Base-by-base conservation (phyloP, 2,113 vertebrate species). In the Naja naja region DNA sequence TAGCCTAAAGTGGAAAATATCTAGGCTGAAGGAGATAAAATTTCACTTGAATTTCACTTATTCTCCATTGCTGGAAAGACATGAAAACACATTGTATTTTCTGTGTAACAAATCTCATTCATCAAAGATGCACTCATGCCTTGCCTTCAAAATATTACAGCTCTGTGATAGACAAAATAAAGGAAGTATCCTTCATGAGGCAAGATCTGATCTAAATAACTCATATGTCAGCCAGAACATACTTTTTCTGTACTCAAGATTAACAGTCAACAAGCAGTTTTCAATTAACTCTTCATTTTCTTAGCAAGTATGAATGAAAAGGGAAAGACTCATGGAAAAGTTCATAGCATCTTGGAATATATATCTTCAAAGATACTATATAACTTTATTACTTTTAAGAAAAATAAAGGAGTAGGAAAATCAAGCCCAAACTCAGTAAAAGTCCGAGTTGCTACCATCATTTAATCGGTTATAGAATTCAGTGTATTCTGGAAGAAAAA, bases 1-100 rank as follows among this genome's bases (percentile, higher is more conserved):
- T 91, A 94, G 95, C 93, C 96, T 93, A 95, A 95, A 90, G 96
- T 94, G 95, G 96, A 97, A 92, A 94, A 94, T 93, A 93, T 95
- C 94, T 95, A 93, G 95, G 54, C 92, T 95, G 89, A 96, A 94
- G 95, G 95, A 92, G 95, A 95, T 94, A 91, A 96, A 97, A 93
- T 94, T 96, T 49, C 92, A 94, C 92, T 94, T 0, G 0, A n/a
- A 91, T 95, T 94, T 95, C 95, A 95, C 95, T 95, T 93, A 90
- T 91, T 93, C 94, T 85, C 95, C n/a, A 88, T 0, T 1, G 81
- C 93, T 58, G 94, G 91, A 93, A 47, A 94, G 85, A 27, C 69
- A 94, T 94, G 47, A 45, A 49, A 91, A 49, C 47, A 43, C n/a
- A 89, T 58, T 85, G 22, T 8, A 90, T 92, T 94, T 93, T 90